These are phyloP conservation scores for Mus caroli DNA, from an alignment of 2,797 vertebrate species.

Conservation along the genomic window DNA sequence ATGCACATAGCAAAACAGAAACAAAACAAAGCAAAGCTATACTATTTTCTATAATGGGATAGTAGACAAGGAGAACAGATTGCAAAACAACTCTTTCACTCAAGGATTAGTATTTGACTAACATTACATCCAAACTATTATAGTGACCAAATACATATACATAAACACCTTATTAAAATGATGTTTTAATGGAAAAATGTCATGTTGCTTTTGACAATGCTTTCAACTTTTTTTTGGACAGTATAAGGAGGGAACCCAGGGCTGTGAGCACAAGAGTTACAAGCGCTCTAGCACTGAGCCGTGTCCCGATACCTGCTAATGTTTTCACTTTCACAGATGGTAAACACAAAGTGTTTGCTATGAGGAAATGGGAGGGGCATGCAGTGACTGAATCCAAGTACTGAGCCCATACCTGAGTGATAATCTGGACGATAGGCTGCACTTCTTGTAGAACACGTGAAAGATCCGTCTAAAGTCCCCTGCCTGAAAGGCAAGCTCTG, in stretches of 20 bases:
- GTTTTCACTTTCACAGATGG: conserved; percentile 62
- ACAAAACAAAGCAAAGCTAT: not conserved
- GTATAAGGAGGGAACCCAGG: not conserved
- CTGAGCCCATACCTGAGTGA: conserved; percentile 82
- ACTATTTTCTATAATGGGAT: conserved; percentile 54
- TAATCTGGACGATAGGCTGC: conserved; percentile 81
- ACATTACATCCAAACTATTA: conserved; percentile 59
- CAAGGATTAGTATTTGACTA: conserved; percentile 49
- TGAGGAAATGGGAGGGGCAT: conserved; percentile 41
- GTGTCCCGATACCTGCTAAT: not conserved
- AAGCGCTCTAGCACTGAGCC: not conserved
- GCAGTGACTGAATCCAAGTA: conserved; percentile 70
- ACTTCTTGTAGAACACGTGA: conserved; percentile 83
- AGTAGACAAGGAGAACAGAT: conserved; percentile 29
- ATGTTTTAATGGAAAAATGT: conserved; percentile 51
- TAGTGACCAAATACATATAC: not conserved
- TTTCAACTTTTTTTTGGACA: not conserved
- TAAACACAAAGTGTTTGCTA: conserved; percentile 57
- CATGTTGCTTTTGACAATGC: conserved; percentile 57
- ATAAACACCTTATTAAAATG: conserved; percentile 55
- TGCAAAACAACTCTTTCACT: conserved; percentile 36
- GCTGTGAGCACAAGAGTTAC: not conserved
- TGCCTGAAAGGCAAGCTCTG: conserved; percentile 85
- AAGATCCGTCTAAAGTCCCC: conserved; percentile 77
- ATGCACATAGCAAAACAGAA: not conserved